phyloP scores from a whole-genome alignment of 2,888 invertebrate species.

The Fabriciana adippe region DNA sequence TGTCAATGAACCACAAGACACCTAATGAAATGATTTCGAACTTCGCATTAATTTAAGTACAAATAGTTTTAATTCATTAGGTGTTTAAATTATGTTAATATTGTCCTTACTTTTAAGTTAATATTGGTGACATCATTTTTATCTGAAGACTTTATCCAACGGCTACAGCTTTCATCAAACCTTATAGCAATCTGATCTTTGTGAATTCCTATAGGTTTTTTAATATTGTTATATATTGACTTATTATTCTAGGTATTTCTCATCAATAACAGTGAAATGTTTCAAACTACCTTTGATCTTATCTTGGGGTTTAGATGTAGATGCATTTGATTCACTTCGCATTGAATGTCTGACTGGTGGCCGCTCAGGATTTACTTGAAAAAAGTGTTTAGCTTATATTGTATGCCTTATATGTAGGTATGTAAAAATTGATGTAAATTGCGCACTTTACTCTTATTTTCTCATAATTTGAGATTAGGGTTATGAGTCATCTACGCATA shows the following conservation, averaged over 20 bases:
- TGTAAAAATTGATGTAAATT: background rate
- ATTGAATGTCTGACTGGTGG: conserved; percentile 28
- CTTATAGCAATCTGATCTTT: conserved; percentile 54
- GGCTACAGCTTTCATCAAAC: conserved; percentile 73
- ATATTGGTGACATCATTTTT: conserved; percentile 73
- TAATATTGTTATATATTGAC: background rate
- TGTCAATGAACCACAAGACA: conserved; percentile 70
- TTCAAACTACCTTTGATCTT: conserved; percentile 45
- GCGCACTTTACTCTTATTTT: too few species aligned
- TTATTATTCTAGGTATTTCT: background rate
- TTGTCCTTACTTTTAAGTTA: conserved; percentile 62
- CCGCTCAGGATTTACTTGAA: conserved; percentile 46
- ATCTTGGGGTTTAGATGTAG: conserved; percentile 48
- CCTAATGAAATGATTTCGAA: conserved; percentile 46
- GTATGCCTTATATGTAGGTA: background rate
- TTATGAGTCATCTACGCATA: too few species aligned
- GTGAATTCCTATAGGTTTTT: conserved; percentile 13
- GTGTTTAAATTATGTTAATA: background rate
- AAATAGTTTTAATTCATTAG: too few species aligned
- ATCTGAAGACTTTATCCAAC: conserved; percentile 72
- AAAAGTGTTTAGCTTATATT: background rate
- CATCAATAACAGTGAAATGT: too few species aligned
- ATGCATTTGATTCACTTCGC: conserved; percentile 51
- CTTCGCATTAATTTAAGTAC: background rate
- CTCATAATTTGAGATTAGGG: background rate